phyloP scores from a whole-genome alignment of 2,113 vertebrate genomes.

The Lipotes vexillifer region DNA sequence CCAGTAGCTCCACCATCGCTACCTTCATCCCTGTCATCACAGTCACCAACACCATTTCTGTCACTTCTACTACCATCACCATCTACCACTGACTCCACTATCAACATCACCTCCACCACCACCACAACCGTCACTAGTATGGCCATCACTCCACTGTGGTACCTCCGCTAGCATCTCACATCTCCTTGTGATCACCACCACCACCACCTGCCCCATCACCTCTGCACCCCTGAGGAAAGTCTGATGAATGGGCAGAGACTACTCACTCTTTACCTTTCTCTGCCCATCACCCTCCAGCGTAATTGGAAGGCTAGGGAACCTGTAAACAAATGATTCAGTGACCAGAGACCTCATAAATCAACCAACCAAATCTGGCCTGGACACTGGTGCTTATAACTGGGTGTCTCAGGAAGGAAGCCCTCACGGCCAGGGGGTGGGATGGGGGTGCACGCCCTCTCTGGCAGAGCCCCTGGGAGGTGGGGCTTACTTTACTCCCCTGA shows the following conservation, averaged over 20 bases:
- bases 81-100: not conserved
- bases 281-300: not conserved
- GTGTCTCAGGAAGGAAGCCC: not conserved
- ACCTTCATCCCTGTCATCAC: not conserved
- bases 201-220: not conserved
- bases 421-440: not conserved
- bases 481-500: not conserved
- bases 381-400: not conserved
- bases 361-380: not conserved
- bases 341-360: not conserved
- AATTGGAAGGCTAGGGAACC: not conserved
- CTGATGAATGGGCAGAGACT: not conserved
- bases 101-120: not conserved
- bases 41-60: not conserved
- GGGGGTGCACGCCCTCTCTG: too few species aligned
- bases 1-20: not conserved
- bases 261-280: not conserved
- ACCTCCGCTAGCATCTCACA: not conserved
- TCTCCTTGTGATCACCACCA: not conserved
- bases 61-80: not conserved
- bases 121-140: not conserved
- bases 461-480: not conserved
- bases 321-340: not conserved
- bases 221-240: not conserved
- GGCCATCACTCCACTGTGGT: not conserved